Base-by-base conservation (phyloP, 2,888 invertebrate genomes). In the Deilephila porcellus region DNA sequence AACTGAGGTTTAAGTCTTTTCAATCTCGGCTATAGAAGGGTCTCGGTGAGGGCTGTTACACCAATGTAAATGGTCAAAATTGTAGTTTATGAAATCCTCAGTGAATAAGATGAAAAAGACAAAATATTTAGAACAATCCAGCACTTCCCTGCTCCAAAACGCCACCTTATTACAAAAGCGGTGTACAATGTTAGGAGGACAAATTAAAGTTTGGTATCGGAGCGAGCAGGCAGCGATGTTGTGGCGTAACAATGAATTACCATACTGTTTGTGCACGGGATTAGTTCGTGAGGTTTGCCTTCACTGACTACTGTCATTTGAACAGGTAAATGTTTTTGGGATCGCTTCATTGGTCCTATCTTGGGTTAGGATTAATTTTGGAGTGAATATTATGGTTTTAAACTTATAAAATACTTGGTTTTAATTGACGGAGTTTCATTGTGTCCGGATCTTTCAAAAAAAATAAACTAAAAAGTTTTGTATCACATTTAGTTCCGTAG, bases 201-300 rank as follows among this genome's bases (percentile, higher is more conserved):
- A 64, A 72, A 72, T 72, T 56, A 72, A 72, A 72, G 72, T 72
- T 72, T 34, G 63, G 72, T 72, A 72, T 72, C 56, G 34, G 14
- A 53, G 72, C 34, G 56, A 32, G 34, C 45, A 72, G 53, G 59
- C 32, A 71, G 56, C 63, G 53, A 63, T 63, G 32, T 56, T 72
- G 72, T 29, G 63, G 72, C 45, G 17, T 52, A 19, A 64, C 62
- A 72, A 72, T 64, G 63, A 72, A 72, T 72, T 72, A 56, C 34
- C 63, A 64, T 64, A 64, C 63, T 32, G n/a, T 20, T 32, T 64
- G 8, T n/a, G 11, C 17, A 56, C n/a, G 19, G 53, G n/a, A 37
- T 17, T 37, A 60, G 60, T 64, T 64, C n/a, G 34, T 64, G 34
- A 45, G 45, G 45, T 45, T 45, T 45, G 45, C 34, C 25, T 60